Base-by-base conservation (phyloP, 1,140 invertebrate species). In the Doryteuthis pealeii region DNA sequence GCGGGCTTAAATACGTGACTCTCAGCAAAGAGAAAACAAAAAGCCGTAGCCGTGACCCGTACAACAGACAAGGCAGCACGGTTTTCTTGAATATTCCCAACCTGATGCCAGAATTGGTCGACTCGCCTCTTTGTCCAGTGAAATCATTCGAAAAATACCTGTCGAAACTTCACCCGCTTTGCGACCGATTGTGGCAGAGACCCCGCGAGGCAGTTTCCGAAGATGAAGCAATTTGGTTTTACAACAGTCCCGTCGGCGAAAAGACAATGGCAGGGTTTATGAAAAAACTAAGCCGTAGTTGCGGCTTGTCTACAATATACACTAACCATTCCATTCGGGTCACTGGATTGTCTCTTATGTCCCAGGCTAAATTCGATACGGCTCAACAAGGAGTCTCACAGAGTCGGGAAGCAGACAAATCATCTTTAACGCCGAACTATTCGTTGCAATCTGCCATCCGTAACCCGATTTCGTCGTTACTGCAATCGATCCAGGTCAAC, bases 251-350 rank as follows among this genome's bases (percentile, higher is more conserved):
- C 8, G 30, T 74, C 6, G 72, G 72, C 1, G 68, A 65, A 32
- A 71, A 77, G 35, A 77, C 70, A 26, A 28, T 74, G 5, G 33
- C 26, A 66, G 65, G 43, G 35, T 77, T 77, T 40, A 73, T 74
- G 76, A 49, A 70, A 8, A 54, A 70, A 40, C 40, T 77, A 1
- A 77, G 54, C 54, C 58, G 65, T 43, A 70, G 67, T 43, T 65
- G 28, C 43, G 58, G 62, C 4, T 54, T 77, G 1, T 70, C 76
- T 1, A 8, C 26, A 45, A 71, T 68, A 5, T 74, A 77, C 31
- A 74, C 62, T 30, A 77, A 77, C 32, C 73, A 77, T 72, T 77
- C 73, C 8, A 66, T 77, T 43, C 31, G 73, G 28, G 66, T 49
- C 32, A 74, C 73, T 22, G 73, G 76, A 54, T 62, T 43, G 30